Conservation (phyloP, 2,797 vertebrate genomes). For the Sarcophilus harrisii region DNA sequence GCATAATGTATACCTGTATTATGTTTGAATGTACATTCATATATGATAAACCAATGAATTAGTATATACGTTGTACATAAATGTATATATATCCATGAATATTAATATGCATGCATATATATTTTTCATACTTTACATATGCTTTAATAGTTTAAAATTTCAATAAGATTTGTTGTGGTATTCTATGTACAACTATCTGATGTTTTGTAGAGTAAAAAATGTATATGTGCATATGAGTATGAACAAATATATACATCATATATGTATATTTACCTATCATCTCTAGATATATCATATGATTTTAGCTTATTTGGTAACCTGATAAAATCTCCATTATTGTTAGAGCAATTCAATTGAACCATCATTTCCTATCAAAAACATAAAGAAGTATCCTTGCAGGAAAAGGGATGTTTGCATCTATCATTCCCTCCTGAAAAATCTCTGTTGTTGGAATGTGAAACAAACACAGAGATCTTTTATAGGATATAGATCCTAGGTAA, state of each 20-base stretch:
- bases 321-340: not conserved
- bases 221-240: not conserved
- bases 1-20: not conserved
- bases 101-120: not conserved
- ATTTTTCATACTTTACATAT: not conserved
- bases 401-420: not conserved
- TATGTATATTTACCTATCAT: not conserved
- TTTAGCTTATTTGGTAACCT: slow-evolving; percentile 9
- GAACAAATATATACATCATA: not conserved
- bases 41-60: not conserved
- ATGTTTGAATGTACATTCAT: not conserved
- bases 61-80: not conserved
- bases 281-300: not conserved
- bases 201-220: not conserved
- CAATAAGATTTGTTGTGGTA: not conserved
- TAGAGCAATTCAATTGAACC: slow-evolving; percentile 8
- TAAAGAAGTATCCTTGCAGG: not conserved
- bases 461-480: not conserved
- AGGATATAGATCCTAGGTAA: not conserved
- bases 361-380: not conserved
- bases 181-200: not conserved
- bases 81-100: not conserved
- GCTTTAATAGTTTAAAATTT: not conserved
- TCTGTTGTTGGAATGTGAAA: not conserved
- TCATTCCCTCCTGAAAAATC: not conserved